Conservation (phyloP, 53 echinoderm and acorn worm genomes). For the Actinopyga echinites region DNA sequence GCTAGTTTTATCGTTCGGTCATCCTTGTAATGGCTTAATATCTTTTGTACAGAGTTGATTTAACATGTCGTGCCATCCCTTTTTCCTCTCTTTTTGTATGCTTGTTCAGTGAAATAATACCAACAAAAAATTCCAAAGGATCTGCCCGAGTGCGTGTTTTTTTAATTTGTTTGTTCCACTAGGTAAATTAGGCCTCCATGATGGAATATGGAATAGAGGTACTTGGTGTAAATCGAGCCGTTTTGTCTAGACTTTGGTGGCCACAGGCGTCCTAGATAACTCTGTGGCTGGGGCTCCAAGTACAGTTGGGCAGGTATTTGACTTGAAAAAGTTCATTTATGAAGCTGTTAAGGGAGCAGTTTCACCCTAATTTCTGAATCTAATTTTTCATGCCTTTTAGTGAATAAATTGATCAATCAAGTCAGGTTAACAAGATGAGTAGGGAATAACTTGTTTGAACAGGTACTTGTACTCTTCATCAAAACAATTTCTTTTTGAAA, state of each 20-base stretch:
- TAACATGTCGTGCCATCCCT: slow-evolving; percentile 8
- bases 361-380: neutral
- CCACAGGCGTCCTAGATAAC: slow-evolving; percentile 19
- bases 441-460: neutral
- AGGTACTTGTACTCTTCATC: neutral
- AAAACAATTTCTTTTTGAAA: too few relatives aligned
- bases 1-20: neutral
- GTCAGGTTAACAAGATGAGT: neutral
- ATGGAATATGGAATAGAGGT: slow-evolving; percentile 21
- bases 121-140: slow-evolving; percentile 4
- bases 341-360: slow-evolving; percentile 22
- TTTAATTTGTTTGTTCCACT: slow-evolving; percentile 15
- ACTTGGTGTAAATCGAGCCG: neutral
- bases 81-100: slow-evolving; percentile 5
- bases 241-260: slow-evolving; percentile 30
- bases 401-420: slow-evolving; percentile 20
- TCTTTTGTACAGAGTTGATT: slow-evolving; percentile 15
- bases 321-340: slow-evolving; percentile 6
- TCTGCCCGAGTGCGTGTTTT: slow-evolving; percentile 8
- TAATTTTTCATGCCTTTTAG: neutral
- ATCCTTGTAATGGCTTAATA: neutral
- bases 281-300: neutral
- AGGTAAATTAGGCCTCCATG: slow-evolving; percentile 12
- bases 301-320: slow-evolving; percentile 10
- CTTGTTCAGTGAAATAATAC: slow-evolving; percentile 10